Conservation (phyloP, 2,113 vertebrate genomes). For the Antigone vipio region DNA sequence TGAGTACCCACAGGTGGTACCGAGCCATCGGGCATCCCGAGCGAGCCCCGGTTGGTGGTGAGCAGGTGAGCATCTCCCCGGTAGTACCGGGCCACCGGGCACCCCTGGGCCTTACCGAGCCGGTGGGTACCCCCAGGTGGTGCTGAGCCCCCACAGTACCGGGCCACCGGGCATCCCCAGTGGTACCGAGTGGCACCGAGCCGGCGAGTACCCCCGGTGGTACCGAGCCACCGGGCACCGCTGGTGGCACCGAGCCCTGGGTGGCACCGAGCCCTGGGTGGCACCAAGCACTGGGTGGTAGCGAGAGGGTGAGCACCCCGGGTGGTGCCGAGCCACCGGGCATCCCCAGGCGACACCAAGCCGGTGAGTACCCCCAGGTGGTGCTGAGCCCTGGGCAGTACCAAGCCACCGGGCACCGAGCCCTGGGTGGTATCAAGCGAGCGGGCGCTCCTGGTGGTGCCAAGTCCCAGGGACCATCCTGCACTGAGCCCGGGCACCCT, state of each 20-base stretch:
- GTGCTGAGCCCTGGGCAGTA: background rate
- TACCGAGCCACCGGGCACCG: background rate
- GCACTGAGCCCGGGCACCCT: accelerated
- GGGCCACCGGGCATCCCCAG: background rate
- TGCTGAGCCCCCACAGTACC: background rate
- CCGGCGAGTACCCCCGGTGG: background rate
- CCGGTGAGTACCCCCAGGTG: background rate
- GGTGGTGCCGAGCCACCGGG: background rate
- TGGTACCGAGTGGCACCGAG: background rate
- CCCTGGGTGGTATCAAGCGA: background rate
- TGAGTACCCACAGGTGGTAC: background rate
- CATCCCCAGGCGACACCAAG: no score
- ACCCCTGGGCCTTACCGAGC: background rate
- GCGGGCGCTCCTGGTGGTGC: no score
- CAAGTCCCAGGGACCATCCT: no score
- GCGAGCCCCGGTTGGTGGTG: background rate
- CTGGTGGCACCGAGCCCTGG: background rate
- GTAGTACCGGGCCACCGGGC: background rate
- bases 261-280: no score
- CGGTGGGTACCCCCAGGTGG: background rate
- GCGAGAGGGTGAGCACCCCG: no score
- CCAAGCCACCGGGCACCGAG: no score
- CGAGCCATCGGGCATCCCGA: background rate
- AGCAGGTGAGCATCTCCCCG: background rate
- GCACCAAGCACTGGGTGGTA: no score